phyloP scores from a whole-genome alignment of 1,140 invertebrate species.

The Neodiprion virginianus region DNA sequence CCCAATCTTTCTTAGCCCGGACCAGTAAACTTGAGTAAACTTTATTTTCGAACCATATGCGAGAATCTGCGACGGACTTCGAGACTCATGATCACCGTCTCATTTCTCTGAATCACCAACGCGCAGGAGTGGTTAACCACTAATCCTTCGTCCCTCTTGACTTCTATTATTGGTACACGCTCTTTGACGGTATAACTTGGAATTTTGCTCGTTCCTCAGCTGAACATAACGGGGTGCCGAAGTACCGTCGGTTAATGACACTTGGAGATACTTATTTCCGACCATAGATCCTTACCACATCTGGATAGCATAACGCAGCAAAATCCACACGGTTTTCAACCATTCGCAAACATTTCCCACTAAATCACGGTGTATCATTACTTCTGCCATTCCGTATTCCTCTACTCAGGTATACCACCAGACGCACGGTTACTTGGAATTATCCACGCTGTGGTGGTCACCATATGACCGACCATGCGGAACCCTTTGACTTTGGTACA shows the following conservation, averaged over 20 bases:
- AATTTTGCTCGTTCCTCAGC: no score
- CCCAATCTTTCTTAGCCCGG: no score
- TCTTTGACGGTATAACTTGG: no score
- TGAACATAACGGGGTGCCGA: conserved; percentile 33
- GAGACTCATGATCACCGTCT: no score
- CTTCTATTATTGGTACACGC: no score
- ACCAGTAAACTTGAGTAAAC: no score
- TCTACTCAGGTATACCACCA: no score
- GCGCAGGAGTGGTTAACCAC: no score
- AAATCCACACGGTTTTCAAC: conserved; percentile 35
- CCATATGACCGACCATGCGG: neutral
- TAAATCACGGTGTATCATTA: conserved; percentile 32
- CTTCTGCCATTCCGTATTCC: neutral
- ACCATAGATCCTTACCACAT: conserved; percentile 29
- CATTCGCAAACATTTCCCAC: conserved; percentile 35
- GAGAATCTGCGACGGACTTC: no score
- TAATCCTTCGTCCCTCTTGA: no score
- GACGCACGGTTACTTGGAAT: neutral
- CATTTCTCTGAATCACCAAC: no score
- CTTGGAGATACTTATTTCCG: conserved; percentile 36
- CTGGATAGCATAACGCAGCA: conserved; percentile 29
- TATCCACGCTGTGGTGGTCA: neutral
- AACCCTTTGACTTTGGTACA: neutral
- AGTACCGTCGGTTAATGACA: conserved; percentile 48
- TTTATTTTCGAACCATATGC: no score